Evolutionary conservation across 2,797 vertebrate species (phyloP).

Genomic region (Peromyscus attwateri): DNA sequence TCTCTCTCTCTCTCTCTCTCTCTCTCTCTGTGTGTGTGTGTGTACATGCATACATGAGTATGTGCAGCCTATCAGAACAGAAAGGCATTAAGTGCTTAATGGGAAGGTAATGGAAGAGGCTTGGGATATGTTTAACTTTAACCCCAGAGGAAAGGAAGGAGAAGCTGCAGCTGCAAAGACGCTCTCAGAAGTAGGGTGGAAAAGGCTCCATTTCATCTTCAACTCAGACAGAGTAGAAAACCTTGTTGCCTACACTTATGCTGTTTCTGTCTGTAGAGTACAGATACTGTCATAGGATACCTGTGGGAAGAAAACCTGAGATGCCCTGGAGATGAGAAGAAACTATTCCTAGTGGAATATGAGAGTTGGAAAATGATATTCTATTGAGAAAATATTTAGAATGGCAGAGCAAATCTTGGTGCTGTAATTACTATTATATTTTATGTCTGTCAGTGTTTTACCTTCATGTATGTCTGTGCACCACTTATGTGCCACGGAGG

Average conservation of each 20-base stretch:
- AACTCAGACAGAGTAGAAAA: background rate
- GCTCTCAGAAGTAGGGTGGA: background rate
- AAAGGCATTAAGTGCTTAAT: background rate
- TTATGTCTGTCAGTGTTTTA: background rate
- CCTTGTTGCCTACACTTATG: background rate
- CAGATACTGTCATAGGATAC: background rate
- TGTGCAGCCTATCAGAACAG: background rate
- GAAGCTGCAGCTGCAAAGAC: background rate
- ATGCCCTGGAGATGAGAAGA: background rate
- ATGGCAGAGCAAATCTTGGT: background rate
- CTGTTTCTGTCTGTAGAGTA: background rate
- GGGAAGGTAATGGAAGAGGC: background rate
- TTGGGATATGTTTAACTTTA: background rate
- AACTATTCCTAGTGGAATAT: background rate
- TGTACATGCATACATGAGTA: fast-evolving
- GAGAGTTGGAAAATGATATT: background rate
- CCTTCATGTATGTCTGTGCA: background rate
- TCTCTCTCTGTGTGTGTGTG: background rate
- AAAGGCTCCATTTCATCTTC: background rate
- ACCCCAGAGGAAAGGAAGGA: background rate
- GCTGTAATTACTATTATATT: background rate
- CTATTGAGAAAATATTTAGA: background rate
- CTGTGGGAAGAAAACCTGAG: background rate
- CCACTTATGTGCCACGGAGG: background rate
- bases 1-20: no score